Conservation (phyloP, 2,797 vertebrate genomes). For the Carcharodon carcharias region DNA sequence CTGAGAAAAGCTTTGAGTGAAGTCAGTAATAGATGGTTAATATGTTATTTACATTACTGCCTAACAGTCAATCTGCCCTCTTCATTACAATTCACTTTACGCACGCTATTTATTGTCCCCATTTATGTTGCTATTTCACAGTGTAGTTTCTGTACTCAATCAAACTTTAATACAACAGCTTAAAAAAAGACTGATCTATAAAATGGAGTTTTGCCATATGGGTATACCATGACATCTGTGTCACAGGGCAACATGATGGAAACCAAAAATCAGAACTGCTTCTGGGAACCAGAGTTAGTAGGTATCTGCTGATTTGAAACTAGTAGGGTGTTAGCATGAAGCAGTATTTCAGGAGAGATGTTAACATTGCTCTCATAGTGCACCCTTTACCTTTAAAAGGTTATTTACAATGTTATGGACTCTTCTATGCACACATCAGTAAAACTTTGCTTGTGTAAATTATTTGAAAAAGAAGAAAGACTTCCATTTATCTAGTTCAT, state of each 20-base stretch:
- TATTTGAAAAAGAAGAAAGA: background rate
- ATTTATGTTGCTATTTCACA: conserved; percentile 15
- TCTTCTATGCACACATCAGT: background rate
- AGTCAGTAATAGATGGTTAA: background rate
- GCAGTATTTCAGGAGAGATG: background rate
- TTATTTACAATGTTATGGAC: background rate
- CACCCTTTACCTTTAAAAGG: background rate
- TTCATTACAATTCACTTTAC: background rate
- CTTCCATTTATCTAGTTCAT: background rate
- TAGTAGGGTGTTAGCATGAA: too few species aligned
- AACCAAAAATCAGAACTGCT: background rate
- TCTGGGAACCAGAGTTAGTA: background rate
- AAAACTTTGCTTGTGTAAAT: background rate
- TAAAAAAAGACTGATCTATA: background rate
- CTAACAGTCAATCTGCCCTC: background rate
- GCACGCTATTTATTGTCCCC: background rate
- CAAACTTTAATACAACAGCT: background rate
- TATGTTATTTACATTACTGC: conserved; percentile 14
- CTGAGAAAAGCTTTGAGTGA: background rate
- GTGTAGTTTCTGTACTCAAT: conserved; percentile 26
- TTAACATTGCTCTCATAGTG: background rate
- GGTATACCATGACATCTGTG: background rate
- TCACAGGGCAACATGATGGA: background rate
- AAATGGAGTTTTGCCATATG: conserved; percentile 19
- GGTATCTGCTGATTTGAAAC: background rate